A percentile compares a stretch with the other conserved stretches of the same genome.
These are phyloP conservation scores for Parapristionchus giblindavisi DNA, from an alignment of 2,888 invertebrate species.

Conservation along the genomic window DNA sequence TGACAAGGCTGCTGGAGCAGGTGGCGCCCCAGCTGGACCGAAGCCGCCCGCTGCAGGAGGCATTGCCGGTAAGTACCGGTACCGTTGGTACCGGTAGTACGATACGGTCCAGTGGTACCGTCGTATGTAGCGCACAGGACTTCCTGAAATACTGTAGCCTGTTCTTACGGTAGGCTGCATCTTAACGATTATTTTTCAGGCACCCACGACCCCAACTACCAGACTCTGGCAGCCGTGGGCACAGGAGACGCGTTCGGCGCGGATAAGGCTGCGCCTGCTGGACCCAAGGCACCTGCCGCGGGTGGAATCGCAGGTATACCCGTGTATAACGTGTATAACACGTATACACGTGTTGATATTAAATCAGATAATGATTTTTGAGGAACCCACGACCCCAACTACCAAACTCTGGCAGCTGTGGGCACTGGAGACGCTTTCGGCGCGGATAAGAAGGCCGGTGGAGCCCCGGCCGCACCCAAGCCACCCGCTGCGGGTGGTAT, in stretches of 20 bases:
- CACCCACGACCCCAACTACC: conserved; percentile 26
- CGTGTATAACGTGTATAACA: background rate
- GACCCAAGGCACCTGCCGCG: conserved; percentile 8
- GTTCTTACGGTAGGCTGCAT: too few relatives aligned
- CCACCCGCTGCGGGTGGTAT: conserved; percentile 12
- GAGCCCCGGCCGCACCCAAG: conserved; percentile 1
- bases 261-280: conserved; percentile 6
- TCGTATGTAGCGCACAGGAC: too few relatives aligned
- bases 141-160: background rate
- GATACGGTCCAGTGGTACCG: too few relatives aligned
- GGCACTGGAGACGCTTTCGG: conserved; percentile 24
- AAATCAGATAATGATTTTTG: background rate
- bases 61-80: background rate
- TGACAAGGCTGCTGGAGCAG: conserved; percentile 27
- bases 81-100: background rate
- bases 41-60: conserved; percentile 21
- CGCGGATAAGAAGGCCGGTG: conserved; percentile 22
- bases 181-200: too few relatives aligned
- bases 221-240: background rate
- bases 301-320: conserved; percentile 5
- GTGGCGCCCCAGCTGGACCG: conserved; percentile 6
- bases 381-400: conserved; percentile 35
- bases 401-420: conserved; percentile 29
- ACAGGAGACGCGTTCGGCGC: background rate
- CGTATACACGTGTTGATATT: background rate